Evolutionary conservation across 2,113 vertebrate genomes (phyloP).

Genomic region (Prochilodus magdalenae): DNA sequence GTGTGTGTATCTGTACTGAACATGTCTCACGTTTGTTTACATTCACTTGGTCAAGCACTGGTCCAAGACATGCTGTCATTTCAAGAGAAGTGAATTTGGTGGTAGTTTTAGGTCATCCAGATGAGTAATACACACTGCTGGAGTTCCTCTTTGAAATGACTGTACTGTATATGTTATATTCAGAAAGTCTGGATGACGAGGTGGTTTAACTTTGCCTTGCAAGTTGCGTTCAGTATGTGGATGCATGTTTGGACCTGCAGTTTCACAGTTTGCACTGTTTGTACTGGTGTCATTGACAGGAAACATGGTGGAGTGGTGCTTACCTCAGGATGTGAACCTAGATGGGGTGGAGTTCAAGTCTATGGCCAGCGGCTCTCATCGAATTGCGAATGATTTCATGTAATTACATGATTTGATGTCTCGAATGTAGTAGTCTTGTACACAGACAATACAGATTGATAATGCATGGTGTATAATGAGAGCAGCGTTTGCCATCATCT

Average conservation of each 20-base stretch:
- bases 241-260: background rate
- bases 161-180: background rate
- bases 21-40: background rate
- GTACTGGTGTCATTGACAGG: conserved; percentile 74
- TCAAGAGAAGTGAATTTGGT: conserved; percentile 17
- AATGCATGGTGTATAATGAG: too few species aligned
- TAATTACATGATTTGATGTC: conserved; percentile 69
- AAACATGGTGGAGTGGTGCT: conserved; percentile 97
- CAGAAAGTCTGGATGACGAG: background rate
- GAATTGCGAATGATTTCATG: conserved; percentile 96
- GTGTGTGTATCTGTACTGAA: too few species aligned
- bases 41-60: background rate
- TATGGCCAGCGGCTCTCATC: conserved; percentile 97
- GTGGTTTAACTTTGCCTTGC: background rate
- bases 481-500: too few species aligned
- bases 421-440: background rate
- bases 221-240: background rate
- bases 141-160: conserved; percentile 45
- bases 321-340: conserved; percentile 93
- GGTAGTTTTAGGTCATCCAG: conserved; percentile 21
- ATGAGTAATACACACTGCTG: conserved; percentile 19
- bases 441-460: too few species aligned
- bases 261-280: conserved; percentile 1
- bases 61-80: background rate
- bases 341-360: conserved; percentile 99